Evolutionary conservation across 2,113 vertebrate species (phyloP).

Genomic region (Collichthys lucidus): DNA sequence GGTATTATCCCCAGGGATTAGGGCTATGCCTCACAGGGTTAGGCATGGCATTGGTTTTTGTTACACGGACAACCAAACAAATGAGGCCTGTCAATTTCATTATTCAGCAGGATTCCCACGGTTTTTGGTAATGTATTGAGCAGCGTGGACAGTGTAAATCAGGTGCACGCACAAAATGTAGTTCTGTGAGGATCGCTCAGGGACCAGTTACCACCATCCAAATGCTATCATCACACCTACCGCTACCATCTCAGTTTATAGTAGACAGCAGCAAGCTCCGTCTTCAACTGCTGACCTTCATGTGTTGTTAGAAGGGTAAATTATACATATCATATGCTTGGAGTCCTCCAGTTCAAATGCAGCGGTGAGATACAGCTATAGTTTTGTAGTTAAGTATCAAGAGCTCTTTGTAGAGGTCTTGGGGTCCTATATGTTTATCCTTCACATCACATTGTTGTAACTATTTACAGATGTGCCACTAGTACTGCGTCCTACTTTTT

Average conservation of each 20-base stretch:
- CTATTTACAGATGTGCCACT: neutral
- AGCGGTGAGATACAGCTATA: neutral
- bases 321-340: neutral
- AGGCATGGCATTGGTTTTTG: conserved; percentile 48
- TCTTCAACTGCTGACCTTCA: neutral
- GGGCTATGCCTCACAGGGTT: conserved; percentile 41
- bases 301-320: neutral
- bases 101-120: conserved; percentile 48
- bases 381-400: neutral
- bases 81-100: conserved; percentile 65
- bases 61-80: conserved; percentile 62
- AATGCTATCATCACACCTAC: neutral
- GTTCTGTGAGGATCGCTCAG: conserved; percentile 27
- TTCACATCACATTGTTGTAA: neutral
- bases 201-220: conserved; percentile 56
- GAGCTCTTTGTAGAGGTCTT: neutral
- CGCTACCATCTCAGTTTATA: conserved; percentile 1
- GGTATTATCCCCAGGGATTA: conserved; percentile 63
- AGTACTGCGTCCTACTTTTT: neutral
- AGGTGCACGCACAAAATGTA: conserved; percentile 45
- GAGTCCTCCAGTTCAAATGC: neutral
- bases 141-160: conserved; percentile 50
- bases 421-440: too few species aligned
- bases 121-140: conserved; percentile 32
- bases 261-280: neutral